Percentiles rank a stretch among this genome's conserved stretches.
phyloP scores from a whole-genome alignment of 92 coral and sea anemone species.

The Porites cylindrica region DNA sequence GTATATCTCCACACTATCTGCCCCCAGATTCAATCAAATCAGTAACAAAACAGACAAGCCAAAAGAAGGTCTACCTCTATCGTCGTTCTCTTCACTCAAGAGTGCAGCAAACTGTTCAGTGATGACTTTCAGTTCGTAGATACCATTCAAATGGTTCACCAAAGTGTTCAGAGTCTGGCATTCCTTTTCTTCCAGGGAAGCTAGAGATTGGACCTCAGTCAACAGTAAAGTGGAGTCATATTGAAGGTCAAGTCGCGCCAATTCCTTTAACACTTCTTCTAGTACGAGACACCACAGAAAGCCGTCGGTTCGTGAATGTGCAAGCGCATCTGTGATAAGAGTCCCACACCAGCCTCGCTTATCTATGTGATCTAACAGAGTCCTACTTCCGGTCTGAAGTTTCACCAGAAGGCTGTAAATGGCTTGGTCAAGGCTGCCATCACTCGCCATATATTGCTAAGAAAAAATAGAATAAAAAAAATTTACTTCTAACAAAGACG shows the following conservation, averaged over 20 bases:
- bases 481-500: background rate
- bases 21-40: background rate
- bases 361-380: conserved; percentile 35
- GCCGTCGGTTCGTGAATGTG: conserved; percentile 48
- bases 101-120: conserved; percentile 59
- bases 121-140: conserved; percentile 79
- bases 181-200: conserved; percentile 49
- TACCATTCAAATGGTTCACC: conserved; percentile 45
- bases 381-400: conserved; percentile 5
- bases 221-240: conserved; percentile 33
- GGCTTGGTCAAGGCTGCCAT: background rate
- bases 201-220: conserved; percentile 41
- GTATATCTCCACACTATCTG: too few species aligned
- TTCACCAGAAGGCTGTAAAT: conserved; percentile 45
- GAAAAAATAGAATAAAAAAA: background rate
- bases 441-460: background rate
- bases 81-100: conserved; percentile 44
- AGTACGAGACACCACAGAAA: conserved; percentile 66
- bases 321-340: conserved; percentile 39
- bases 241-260: conserved; percentile 31
- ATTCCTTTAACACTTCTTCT: conserved; percentile 23
- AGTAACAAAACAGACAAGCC: background rate
- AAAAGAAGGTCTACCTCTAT: conserved; percentile 51
- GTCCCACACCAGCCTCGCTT: conserved; percentile 10
- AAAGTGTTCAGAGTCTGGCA: conserved; percentile 65